These are phyloP conservation scores for Sesia apiformis DNA, from an alignment of 2,888 invertebrate genomes.

Conservation along the genomic window DNA sequence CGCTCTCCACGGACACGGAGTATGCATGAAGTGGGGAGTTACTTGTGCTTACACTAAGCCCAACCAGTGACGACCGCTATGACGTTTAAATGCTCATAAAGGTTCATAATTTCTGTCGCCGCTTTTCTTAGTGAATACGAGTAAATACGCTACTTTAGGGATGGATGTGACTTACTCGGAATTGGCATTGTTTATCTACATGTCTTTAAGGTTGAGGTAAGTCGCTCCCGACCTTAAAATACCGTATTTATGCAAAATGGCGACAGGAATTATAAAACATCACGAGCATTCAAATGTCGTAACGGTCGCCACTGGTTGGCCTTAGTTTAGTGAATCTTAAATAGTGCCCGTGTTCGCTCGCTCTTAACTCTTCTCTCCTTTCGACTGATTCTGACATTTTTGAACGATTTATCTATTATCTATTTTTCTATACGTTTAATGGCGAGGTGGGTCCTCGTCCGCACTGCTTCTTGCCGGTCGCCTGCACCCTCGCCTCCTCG, in stretches of 20 bases:
- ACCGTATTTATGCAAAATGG: no score
- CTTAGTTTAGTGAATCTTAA: no score
- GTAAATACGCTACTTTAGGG: no score
- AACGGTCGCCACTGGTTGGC: no score
- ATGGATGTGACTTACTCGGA: not conserved
- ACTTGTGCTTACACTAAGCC: slow-evolving; percentile 1
- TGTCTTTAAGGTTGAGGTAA: no score
- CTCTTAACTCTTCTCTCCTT: slow-evolving; percentile 57
- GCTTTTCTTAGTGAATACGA: not conserved
- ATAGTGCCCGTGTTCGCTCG: slow-evolving; percentile 9
- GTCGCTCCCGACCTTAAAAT: no score
- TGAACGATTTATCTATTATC: slow-evolving; percentile 75
- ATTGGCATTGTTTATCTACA: no score
- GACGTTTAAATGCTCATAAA: no score
- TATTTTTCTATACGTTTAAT: slow-evolving; percentile 71
- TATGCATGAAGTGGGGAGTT: slow-evolving; percentile 76
- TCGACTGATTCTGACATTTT: slow-evolving; percentile 73
- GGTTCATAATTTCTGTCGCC: not conserved
- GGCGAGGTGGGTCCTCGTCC: slow-evolving; percentile 30
- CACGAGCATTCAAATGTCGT: no score
- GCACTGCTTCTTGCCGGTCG: slow-evolving; percentile 50
- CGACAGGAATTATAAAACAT: no score
- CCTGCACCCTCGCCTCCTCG: slow-evolving; percentile 71
- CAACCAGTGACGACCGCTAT: not conserved
- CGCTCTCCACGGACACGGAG: slow-evolving; percentile 81